Percentiles rank a stretch among this genome's conserved stretches.
phyloP scores from a whole-genome alignment of 2,113 vertebrate species.

The Sceloporus undulatus region DNA sequence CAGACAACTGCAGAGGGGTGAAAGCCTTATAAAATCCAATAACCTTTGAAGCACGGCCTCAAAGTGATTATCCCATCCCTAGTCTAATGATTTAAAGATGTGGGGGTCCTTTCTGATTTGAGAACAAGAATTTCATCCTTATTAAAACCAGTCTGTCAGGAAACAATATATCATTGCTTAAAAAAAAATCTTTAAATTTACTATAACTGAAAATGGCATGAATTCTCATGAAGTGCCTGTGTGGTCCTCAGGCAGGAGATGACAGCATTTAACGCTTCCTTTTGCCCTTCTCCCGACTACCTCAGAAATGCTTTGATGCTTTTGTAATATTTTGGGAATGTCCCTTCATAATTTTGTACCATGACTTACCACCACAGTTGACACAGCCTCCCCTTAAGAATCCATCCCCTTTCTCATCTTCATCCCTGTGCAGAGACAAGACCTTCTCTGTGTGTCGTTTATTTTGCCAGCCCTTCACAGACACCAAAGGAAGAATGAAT shows the following conservation, averaged over 20 bases:
- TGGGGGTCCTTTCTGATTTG: conserved; percentile 72
- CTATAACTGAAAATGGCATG: conserved; percentile 57
- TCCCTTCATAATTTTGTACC: conserved; percentile 55
- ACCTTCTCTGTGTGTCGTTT: conserved; percentile 55
- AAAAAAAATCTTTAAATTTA: conserved; percentile 59
- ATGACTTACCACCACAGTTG: conserved; percentile 44
- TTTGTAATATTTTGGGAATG: conserved; percentile 67
- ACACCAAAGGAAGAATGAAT: conserved; percentile 52
- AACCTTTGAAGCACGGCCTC: conserved; percentile 73
- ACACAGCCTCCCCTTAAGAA: conserved; percentile 17
- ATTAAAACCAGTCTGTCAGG: conserved; percentile 78
- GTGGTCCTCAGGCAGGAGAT: conserved; percentile 70
- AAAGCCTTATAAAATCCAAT: conserved; percentile 66
- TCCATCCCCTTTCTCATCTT: conserved; percentile 11
- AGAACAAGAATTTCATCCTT: conserved; percentile 74
- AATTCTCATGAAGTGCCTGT: conserved; percentile 66
- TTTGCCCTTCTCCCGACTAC: conserved; percentile 50
- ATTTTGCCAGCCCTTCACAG: conserved; percentile 48
- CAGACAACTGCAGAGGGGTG: conserved; percentile 64
- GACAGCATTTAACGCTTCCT: conserved; percentile 67
- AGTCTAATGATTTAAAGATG: conserved; percentile 78
- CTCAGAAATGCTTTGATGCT: conserved; percentile 74
- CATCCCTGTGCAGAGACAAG: conserved; percentile 29
- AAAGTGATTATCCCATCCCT: conserved; percentile 71
- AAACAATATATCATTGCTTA: conserved; percentile 70